These are phyloP conservation scores for Villa cingulata DNA, from an alignment of 2,888 invertebrate genomes.

Conservation along the genomic window DNA sequence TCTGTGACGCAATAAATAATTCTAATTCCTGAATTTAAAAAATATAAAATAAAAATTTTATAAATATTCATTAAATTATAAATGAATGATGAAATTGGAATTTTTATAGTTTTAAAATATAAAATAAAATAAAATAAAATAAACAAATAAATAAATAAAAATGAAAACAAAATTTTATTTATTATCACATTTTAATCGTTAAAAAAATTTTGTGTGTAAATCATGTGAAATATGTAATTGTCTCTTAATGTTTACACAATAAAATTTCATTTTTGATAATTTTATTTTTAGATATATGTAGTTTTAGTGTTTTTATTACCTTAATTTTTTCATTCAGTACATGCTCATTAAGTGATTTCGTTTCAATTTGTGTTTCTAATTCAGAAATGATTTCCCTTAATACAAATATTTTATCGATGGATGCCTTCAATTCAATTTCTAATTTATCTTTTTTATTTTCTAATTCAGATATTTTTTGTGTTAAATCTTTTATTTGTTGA, in stretches of 20 bases:
- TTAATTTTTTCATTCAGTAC: conserved; percentile 42
- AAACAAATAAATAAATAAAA: neutral
- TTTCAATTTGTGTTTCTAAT: conserved; percentile 60
- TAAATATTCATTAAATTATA: too few species aligned
- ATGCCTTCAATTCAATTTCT: conserved; percentile 60
- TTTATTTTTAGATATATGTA: too few species aligned
- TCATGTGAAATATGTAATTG: too few species aligned
- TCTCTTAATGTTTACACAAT: too few species aligned
- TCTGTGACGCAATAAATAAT: conserved; percentile 27
- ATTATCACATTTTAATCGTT: too few species aligned
- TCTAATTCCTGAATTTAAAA: conserved; percentile 25
- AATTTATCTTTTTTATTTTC: conserved; percentile 48
- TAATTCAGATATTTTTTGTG: conserved; percentile 45
- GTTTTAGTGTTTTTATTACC: conserved; percentile 17
- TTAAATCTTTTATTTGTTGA: conserved; percentile 57
- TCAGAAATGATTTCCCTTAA: conserved; percentile 65
- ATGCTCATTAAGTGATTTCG: conserved; percentile 49
- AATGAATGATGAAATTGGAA: too few species aligned
- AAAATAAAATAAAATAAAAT: neutral
- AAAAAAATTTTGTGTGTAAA: too few species aligned
- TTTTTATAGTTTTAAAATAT: too few species aligned
- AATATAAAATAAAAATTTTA: neutral
- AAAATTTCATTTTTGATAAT: too few species aligned
- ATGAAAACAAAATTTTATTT: too few species aligned
- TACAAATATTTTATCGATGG: conserved; percentile 58